These are phyloP conservation scores for Tetramorium simillimum DNA, from an alignment of 1,140 invertebrate species.

Conservation along the genomic window DNA sequence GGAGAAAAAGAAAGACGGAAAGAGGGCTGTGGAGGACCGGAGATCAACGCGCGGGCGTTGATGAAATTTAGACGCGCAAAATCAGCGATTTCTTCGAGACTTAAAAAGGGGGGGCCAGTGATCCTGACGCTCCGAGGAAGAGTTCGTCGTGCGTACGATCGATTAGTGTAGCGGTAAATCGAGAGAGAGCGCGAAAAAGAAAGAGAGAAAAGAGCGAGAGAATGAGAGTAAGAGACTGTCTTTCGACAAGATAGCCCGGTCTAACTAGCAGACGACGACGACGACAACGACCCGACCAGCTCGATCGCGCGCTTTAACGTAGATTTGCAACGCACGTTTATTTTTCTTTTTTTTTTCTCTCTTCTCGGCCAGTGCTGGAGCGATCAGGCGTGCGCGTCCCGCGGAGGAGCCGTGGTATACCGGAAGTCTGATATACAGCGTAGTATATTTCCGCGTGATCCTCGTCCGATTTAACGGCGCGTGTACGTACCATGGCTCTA, in stretches of 20 bases:
- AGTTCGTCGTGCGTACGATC: conserved; percentile 65
- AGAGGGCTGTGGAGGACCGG: conserved; percentile 4
- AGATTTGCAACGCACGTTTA: conserved; percentile 28
- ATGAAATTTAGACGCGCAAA: conserved; percentile 36
- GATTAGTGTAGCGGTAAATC: conserved; percentile 45
- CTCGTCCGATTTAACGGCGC: neutral
- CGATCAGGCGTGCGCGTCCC: neutral
- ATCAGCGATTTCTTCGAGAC: conserved; percentile 62
- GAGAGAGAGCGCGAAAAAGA: conserved; percentile 56
- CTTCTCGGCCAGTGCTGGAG: conserved; percentile 8
- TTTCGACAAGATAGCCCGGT: conserved; percentile 69
- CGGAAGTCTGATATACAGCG: neutral
- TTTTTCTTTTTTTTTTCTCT: conserved; percentile 31
- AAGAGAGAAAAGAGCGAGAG: conserved; percentile 13
- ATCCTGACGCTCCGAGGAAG: conserved; percentile 6
- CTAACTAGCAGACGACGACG: conserved; percentile 64
- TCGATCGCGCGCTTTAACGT: conserved; percentile 40
- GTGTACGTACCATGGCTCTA: neutral
- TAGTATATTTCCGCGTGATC: neutral
- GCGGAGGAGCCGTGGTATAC: neutral
- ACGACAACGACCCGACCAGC: conserved; percentile 52
- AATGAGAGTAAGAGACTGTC: conserved; percentile 62
- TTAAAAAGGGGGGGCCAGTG: neutral
- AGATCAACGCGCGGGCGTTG: conserved; percentile 36
- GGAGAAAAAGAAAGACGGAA: conserved; percentile 22